Conservation (phyloP, 1,140 invertebrate genomes). For the Aleiodes sp. region DNA sequence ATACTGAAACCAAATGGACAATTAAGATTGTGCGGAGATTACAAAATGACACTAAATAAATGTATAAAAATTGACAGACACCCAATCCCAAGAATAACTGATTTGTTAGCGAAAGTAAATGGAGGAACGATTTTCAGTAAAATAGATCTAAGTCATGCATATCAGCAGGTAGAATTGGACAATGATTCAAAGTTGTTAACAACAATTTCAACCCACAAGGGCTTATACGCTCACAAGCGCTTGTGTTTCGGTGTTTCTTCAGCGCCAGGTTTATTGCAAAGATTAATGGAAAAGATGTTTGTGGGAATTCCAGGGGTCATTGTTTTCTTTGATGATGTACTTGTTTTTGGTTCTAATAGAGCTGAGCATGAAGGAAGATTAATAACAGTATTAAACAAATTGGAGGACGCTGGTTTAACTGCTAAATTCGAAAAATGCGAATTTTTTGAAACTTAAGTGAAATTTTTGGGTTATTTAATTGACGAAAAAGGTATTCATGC, state of each 20-base stretch:
- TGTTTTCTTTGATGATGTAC: conserved; percentile 10
- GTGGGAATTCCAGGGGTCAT: neutral
- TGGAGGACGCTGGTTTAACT: neutral
- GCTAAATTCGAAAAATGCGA: conserved; percentile 6
- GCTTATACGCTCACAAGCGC: neutral
- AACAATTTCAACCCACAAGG: conserved; percentile 10
- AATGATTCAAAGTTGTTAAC: neutral
- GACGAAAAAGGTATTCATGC: neutral
- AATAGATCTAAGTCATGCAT: conserved; percentile 8
- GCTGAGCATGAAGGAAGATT: neutral
- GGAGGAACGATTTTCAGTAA: conserved; percentile 5
- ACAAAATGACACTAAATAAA: conserved; percentile 15
- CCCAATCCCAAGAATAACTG: conserved; percentile 6
- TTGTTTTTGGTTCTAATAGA: neutral
- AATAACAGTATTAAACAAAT: neutral
- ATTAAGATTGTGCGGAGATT: conserved; percentile 10
- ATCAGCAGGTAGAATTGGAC: neutral
- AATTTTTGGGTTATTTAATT: conserved; percentile 6
- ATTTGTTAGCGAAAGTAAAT: neutral
- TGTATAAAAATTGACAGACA: neutral
- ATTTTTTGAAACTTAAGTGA: neutral
- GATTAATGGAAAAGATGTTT: neutral
- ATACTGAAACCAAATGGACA: neutral
- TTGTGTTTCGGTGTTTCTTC: conserved; percentile 10
- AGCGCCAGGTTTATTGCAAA: conserved; percentile 10